Base-by-base conservation (phyloP, 37 sponge, comb jelly and placozoan species). In the Mnemiopsis leidyi region DNA sequence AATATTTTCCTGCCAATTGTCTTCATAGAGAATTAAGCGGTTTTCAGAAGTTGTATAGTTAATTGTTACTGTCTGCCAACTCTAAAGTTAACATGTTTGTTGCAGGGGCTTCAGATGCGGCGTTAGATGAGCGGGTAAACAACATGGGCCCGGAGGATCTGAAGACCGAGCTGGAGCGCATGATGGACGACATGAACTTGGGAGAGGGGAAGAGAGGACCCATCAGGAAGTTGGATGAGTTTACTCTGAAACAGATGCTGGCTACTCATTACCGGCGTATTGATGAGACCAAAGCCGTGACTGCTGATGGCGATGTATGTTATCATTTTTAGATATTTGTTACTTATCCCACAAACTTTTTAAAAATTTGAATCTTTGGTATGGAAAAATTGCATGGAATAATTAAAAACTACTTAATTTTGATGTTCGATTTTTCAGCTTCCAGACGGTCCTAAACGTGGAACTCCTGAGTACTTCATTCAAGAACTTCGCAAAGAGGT, bases 161-260 rank as follows among this genome's bases (percentile, higher is more conserved):
- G 16, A 85, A 85, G 29, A 38, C 1, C 20, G 90, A 85, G 48
- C 29, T 85, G 39, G 90, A 85, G 48, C 33, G 36, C 33, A 85
- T 85, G 90, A 85, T 85, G 90, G 98, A 98, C 38, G 98, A 98
- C 85, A 98, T 96, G 93, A 98, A 98, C 69, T 83, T 98, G 31
- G 94, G 96, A 16, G 95, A 94, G 69, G 95, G 95, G 68, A 95
- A 94, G 31, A 76, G 98, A 23, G 90, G 92, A 38, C 96, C 96
- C 34, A 96, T 98, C 82, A 79, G 96, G 29, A 85, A 39, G 61
- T 23, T 85, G 28, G 61, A 38, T 38, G 61, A 38, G 7, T 7
- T 26, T 0, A 38, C 29, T 0, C 39, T 23, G 61, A 85, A 85
- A 67, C 48, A 39, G 25, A 85, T 85, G 90, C 25, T 85, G 25